Percentiles rank a stretch among this genome's conserved stretches.
Conservation (phyloP, 2,888 invertebrate species). For the Leucoptera coffeella region DNA sequence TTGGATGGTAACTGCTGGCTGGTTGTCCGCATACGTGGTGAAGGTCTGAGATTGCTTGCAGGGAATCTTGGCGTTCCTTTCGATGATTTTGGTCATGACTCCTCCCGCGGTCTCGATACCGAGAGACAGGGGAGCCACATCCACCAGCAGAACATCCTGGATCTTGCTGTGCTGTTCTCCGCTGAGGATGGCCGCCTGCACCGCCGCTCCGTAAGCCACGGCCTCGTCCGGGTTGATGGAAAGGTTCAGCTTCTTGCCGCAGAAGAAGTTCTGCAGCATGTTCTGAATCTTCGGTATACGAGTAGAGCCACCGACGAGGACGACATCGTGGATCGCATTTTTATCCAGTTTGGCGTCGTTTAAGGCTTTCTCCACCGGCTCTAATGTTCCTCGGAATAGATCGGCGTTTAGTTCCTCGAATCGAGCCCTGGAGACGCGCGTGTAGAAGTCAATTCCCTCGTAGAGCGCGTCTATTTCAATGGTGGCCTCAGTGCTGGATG, state of each 20-base stretch:
- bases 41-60: constrained; percentile 60
- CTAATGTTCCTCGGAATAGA: constrained; percentile 59
- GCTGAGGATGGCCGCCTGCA: constrained; percentile 60
- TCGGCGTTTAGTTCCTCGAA: too few species aligned
- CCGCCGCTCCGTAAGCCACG: constrained; percentile 65
- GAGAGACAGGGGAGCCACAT: too few species aligned
- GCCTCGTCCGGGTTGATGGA: constrained; percentile 71
- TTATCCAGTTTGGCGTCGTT: constrained; percentile 69
- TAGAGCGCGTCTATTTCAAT: constrained; percentile 63
- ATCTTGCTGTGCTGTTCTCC: constrained; percentile 63
- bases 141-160: constrained; percentile 52
- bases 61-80: constrained; percentile 59
- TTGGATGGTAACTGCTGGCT: constrained; percentile 64
- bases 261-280: constrained; percentile 59
- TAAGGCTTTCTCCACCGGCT: constrained; percentile 66
- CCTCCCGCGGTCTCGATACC: constrained; percentile 66
- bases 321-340: constrained; percentile 62
- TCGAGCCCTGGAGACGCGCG: constrained; percentile 60
- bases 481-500: constrained; percentile 62
- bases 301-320: constrained; percentile 70
- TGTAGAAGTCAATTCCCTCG: constrained; percentile 59
- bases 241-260: too few species aligned
- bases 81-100: constrained; percentile 63
- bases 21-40: constrained; percentile 70
- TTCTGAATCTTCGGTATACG: constrained; percentile 68